Evolutionary conservation across 2,888 invertebrate genomes (phyloP).

Genomic region (Caradrina clavipalpis): DNA sequence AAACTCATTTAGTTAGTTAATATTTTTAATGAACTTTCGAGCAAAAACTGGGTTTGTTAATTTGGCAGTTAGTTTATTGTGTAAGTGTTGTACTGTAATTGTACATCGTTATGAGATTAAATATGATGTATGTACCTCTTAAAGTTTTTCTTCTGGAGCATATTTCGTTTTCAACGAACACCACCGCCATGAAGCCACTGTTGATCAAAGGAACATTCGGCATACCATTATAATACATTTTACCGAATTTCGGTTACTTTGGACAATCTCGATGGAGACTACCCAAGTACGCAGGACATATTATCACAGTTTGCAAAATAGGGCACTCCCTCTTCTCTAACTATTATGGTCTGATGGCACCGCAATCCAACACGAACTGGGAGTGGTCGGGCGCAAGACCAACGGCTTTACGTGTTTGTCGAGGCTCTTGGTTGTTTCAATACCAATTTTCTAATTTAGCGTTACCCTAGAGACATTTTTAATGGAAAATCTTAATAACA

Average conservation of each 20-base stretch:
- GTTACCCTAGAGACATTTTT: neutral
- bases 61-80: conserved; percentile 31
- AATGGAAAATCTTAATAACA: neutral
- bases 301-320: too few relatives aligned
- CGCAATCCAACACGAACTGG: too few relatives aligned
- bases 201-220: neutral
- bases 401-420: neutral
- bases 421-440: neutral
- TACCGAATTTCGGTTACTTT: too few relatives aligned
- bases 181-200: too few relatives aligned
- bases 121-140: conserved; percentile 19
- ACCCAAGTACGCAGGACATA: too few relatives aligned
- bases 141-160: neutral
- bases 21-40: conserved; percentile 33
- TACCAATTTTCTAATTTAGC: neutral
- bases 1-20: conserved; percentile 43
- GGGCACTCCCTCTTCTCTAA: too few relatives aligned
- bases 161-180: neutral
- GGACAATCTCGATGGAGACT: too few relatives aligned
- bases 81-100: conserved; percentile 5
- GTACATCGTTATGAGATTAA: neutral
- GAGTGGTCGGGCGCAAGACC: too few relatives aligned
- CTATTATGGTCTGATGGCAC: too few relatives aligned
- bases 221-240: neutral
- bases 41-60: conserved; percentile 29